These are phyloP conservation scores for Chrysogorgia sp. DNA, from an alignment of 92 coral and sea anemone species.

Conservation along the genomic window DNA sequence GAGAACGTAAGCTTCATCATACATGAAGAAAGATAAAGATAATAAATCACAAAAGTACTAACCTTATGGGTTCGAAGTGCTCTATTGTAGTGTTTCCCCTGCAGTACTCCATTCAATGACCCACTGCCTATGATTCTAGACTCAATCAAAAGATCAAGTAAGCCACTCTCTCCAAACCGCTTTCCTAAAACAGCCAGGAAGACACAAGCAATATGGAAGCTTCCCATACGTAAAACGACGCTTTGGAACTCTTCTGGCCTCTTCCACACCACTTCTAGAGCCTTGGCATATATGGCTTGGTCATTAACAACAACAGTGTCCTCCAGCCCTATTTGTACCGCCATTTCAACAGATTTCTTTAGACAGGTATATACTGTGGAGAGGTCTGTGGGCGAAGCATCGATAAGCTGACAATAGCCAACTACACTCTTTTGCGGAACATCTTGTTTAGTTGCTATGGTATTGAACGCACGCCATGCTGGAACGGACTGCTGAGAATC, in stretches of 20 bases:
- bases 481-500: slow-evolving; percentile 34
- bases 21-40: too few relatives aligned
- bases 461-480: slow-evolving; percentile 63
- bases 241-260: slow-evolving; percentile 56
- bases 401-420: too few relatives aligned
- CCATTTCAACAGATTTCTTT: slow-evolving; percentile 57
- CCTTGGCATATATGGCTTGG: too few relatives aligned
- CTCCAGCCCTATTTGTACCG: slow-evolving; percentile 39
- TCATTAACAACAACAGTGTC: slow-evolving; percentile 54
- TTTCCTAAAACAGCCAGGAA: too few relatives aligned
- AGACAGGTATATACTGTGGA: slow-evolving; percentile 59
- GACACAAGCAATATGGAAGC: too few relatives aligned
- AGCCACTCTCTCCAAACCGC: slow-evolving; percentile 50
- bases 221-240: slow-evolving; percentile 48
- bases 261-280: slow-evolving; percentile 63
- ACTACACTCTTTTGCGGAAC: too few relatives aligned
- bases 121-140: too few relatives aligned
- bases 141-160: slow-evolving; percentile 47
- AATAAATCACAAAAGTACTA: background rate
- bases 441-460: slow-evolving; percentile 26
- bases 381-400: too few relatives aligned
- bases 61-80: slow-evolving; percentile 48
- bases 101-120: slow-evolving; percentile 7
- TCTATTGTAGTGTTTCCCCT: slow-evolving; percentile 24
- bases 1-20: too few relatives aligned